A percentile compares a stretch with the other conserved stretches of the same genome.
phyloP scores from a whole-genome alignment of 2,888 invertebrate species.

The Napeogenes sylphis region DNA sequence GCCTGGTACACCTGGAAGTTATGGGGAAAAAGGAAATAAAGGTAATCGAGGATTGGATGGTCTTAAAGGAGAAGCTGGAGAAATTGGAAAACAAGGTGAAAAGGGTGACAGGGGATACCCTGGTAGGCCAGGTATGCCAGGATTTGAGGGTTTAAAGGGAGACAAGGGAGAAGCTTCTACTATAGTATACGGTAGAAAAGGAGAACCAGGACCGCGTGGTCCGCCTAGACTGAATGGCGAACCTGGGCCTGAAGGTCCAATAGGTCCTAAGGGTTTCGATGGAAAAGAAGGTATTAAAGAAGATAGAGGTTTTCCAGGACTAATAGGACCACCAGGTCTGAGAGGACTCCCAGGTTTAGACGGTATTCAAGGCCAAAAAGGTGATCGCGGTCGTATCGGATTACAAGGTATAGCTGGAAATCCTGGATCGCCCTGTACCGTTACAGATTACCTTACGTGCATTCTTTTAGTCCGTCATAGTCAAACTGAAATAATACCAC shows the following conservation, averaged over 20 bases:
- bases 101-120: slow-evolving; percentile 82
- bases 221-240: slow-evolving; percentile 73
- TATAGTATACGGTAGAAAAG: slow-evolving; percentile 78
- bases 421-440: slow-evolving; percentile 83
- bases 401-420: slow-evolving; percentile 81
- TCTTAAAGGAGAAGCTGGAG: slow-evolving; percentile 74
- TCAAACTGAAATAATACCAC: slow-evolving; percentile 88
- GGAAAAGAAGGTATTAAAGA: slow-evolving; percentile 82
- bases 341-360: slow-evolving; percentile 82
- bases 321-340: slow-evolving; percentile 80
- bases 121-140: slow-evolving; percentile 80
- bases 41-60: slow-evolving; percentile 80
- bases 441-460: slow-evolving; percentile 91
- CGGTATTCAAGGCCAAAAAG: slow-evolving; percentile 79
- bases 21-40: slow-evolving; percentile 79
- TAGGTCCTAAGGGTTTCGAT: slow-evolving; percentile 80
- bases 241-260: slow-evolving; percentile 78
- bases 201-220: slow-evolving; percentile 79
- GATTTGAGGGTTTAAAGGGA: slow-evolving; percentile 80
- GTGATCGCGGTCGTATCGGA: slow-evolving; percentile 79
- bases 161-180: slow-evolving; percentile 80
- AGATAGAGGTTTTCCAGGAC: slow-evolving; percentile 80
- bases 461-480: slow-evolving; percentile 94
- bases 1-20: slow-evolving; percentile 75
- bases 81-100: slow-evolving; percentile 76